Evolutionary conservation across 2,113 vertebrate genomes (phyloP).

Genomic region (Tiliqua scincoides): DNA sequence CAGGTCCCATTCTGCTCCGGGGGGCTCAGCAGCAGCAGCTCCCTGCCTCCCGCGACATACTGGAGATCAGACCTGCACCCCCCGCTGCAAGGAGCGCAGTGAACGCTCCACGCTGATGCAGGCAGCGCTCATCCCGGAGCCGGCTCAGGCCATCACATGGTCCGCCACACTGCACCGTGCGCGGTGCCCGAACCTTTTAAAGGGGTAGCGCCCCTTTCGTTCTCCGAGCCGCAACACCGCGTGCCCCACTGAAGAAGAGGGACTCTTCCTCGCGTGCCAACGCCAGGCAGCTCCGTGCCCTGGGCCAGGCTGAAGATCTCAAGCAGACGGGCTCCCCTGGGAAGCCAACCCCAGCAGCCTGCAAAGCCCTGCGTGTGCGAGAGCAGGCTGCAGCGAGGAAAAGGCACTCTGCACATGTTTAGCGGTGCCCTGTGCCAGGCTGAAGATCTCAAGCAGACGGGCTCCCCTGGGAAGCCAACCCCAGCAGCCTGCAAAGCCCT

Average conservation of each 20-base stretch:
- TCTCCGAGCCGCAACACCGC: neutral
- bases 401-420: no score
- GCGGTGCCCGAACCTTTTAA: conserved; percentile 3
- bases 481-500: neutral
- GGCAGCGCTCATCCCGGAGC: neutral
- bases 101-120: neutral
- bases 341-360: neutral
- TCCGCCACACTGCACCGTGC: neutral
- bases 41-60: neutral
- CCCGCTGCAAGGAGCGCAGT: neutral
- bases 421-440: no score
- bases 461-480: neutral
- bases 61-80: neutral
- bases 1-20: conserved; percentile 12
- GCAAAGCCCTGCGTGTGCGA: neutral
- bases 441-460: neutral
- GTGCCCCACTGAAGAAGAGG: no score
- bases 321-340: neutral
- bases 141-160: conserved; percentile 20
- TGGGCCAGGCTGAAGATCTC: neutral
- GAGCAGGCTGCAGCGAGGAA: neutral
- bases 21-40: neutral
- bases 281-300: neutral
- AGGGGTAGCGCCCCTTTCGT: neutral
- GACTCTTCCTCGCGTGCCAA: no score